A percentile compares a stretch with the other conserved stretches of the same genome.
These are phyloP conservation scores for Callyntrura guangdongensis DNA, from an alignment of 2,888 invertebrate species.

Conservation along the genomic window DNA sequence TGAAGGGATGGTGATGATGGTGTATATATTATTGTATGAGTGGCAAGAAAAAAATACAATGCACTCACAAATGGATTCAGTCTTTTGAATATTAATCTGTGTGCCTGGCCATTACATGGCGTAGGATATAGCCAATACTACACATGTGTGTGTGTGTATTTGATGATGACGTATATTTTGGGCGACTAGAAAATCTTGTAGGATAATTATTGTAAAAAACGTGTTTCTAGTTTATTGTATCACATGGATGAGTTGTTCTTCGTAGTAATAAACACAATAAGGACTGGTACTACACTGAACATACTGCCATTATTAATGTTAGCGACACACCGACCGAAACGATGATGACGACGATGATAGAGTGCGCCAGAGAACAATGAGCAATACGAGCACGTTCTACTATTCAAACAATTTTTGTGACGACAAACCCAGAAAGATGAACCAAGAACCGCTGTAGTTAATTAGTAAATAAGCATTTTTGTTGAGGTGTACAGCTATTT, in stretches of 20 bases:
- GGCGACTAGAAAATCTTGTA: constrained; percentile 55
- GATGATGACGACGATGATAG: not conserved
- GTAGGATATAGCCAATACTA: no score
- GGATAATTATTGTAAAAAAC: constrained; percentile 29
- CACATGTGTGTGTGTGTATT: no score
- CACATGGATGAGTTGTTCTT: constrained; percentile 44
- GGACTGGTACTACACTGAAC: not conserved
- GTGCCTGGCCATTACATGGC: not conserved
- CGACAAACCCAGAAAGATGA: constrained; percentile 1
- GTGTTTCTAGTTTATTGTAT: constrained; percentile 53
- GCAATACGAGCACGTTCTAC: constrained; percentile 33
- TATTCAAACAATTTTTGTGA: constrained; percentile 27
- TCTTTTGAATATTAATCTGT: not conserved
- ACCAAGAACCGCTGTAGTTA: not conserved
- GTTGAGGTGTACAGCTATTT: not conserved
- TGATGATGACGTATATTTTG: constrained; percentile 60
- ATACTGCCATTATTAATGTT: not conserved
- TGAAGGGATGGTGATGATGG: not conserved
- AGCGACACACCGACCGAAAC: not conserved
- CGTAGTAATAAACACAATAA: no score
- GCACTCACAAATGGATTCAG: constrained; percentile 41
- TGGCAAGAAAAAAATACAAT: constrained; percentile 1
- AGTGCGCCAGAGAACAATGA: no score
- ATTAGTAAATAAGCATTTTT: constrained; percentile 18
- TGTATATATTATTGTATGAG: constrained; percentile 3